Base-by-base conservation (phyloP, 92 coral and sea anemone genomes). In the Porites evermanni region DNA sequence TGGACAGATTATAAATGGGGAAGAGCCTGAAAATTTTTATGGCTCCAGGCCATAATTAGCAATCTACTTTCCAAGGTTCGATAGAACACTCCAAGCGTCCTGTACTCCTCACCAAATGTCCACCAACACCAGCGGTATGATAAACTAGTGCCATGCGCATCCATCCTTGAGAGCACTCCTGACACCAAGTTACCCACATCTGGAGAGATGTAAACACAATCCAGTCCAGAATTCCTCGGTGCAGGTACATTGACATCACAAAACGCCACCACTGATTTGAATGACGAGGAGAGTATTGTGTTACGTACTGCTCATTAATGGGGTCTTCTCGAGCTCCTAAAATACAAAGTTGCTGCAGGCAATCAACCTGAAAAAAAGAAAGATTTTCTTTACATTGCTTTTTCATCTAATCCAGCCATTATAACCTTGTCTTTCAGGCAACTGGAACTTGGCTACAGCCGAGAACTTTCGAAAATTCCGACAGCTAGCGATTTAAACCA, bases 231-330 rank as follows among this genome's bases (percentile, higher is more conserved):
- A 89, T 68, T 44, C 95, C 95, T 72, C 71, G 91, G 53, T 88
- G 91, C 64, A 89, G 47, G 67, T 85, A 92, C 52, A 89, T 50
- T 58, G 88, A 52, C 70, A 88, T 60, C 52, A 88, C 12, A 19
- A 92, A 56, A 20, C 95, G 77, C 95, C 95, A 92, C 90, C 92
- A 89, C 21, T 92, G 95, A 85, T 78, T 67, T 52, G 81, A 71
- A 20, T 72, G 79, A 1, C 85, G 88, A 1, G 95, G 95, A 66
- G 85, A 52, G 64, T 54, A 64, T 23, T 78, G 63, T 1, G 86
- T 69, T 23, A 69, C 80, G 17, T 66, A 16, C 8, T 85, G 53
- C 2, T 80, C 73, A 38, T 65, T 71, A 47, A 52, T 38, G 29
- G 63, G 17, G 3, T 74, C 65, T 16, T 23, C 56, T 16, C 47